Base-by-base conservation (phyloP, 2,797 vertebrate species). In the Neosilurus mollespiculum region DNA sequence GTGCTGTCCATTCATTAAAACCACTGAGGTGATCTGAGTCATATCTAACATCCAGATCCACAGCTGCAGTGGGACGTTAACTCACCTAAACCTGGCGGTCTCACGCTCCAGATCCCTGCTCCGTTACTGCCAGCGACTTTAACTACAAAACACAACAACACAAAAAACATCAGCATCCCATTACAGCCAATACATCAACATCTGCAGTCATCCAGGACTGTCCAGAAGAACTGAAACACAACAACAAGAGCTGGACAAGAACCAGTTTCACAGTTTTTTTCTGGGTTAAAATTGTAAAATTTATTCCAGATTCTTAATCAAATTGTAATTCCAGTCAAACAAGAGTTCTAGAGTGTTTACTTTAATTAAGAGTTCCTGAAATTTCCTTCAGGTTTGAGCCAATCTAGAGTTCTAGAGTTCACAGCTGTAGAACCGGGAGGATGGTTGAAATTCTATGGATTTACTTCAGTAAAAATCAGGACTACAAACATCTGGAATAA, bases 21-120 rank as follows among this genome's bases (percentile, higher is more conserved):
- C 43, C 43, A 4, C 43, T 43, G 43, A 5, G 43, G 43, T 43
- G 43, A 43, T 43, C 43, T 43, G 43, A 43, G 43, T 43, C 8
- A 14, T 26, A 12, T 26, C n/a, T 0, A 69, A 43, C 22, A 9
- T 0, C 11, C 43, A 49, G 24, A 37, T n/a, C 59, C 18, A 18
- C 9, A n/a, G 4, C 56, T 62, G 9, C 4, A 71, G 9, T 1
- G 12, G 15, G n/a, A 76, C 64, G 12, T 8, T 26, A 18, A 61
- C 90, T 90, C 71, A 94, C 94, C 92, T 86, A 83, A 89, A 93
- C 93, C 92, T 79, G 83, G 89, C 5, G 91, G 92, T 56, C 91
- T 86, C 82, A 91, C 85, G 49, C 87, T 92, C 94, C 94, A 94
- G 80, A 94, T 91, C 9, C 92, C 93, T 4, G 85, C 85, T 58